Base-by-base conservation (phyloP, 1,140 invertebrate species). In the Xylocopa sonorina region DNA sequence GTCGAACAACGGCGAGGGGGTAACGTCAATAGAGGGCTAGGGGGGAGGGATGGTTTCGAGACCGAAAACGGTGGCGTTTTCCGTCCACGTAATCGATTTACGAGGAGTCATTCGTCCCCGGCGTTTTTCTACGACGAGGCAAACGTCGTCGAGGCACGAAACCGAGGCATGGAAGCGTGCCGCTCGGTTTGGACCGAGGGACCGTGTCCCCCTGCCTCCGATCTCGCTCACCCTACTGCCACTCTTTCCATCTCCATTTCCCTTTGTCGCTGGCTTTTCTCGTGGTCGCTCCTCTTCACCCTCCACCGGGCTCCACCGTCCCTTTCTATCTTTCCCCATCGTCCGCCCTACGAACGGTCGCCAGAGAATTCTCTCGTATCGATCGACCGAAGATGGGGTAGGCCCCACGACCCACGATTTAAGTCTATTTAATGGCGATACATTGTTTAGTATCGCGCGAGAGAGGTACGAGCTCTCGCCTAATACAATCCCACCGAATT, bases 181-280 rank as follows among this genome's bases (percentile, higher is more conserved):
- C 78, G 66, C 34, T 63, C 43, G 73, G 63, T 86, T 78, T 63
- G 76, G 74, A 73, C 58, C 75, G 68, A 82, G 76, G 64, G 80
- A 63, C 82, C 76, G 60, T 21, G 29, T 38, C 24, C 77, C 74
- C 77, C 82, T 73, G 6, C 78, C 68, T 66, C n/a, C 77, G 77
- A 67, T 76, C 55, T 68, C 57, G 29, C 67, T 53, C 81, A 64
- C 69, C 74, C 57, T 62, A 48, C 68, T 77, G 34, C 62, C 79
- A 78, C 76, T 81, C 86, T 84, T 87, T 83, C 87, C 86, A 86
- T 81, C 84, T 81, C 80, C 78, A 84, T 88, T 86, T 84, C 84
- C 86, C 86, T 86, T 84, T 83, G 84, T 83, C 79, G 81, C 82
- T 64, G 80, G 79, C 77, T 87, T 83, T 87, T 84, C 85, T 84